Base-by-base conservation (phyloP, 2,797 vertebrate genomes). In the Trematomus bernacchii region DNA sequence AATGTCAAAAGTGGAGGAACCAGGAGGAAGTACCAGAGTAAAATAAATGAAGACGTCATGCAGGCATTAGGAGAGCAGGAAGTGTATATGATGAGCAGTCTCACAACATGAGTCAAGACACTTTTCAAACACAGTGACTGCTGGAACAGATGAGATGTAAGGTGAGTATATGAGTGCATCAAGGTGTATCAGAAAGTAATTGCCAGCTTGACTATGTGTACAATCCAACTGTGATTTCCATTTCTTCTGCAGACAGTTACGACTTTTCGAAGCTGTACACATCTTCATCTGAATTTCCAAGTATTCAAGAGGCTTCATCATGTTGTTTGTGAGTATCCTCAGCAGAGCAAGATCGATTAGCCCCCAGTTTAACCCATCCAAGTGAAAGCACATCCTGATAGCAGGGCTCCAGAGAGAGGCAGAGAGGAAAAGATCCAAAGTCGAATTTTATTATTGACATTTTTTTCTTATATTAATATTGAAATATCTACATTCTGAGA, bases 231-330 rank as follows among this genome's bases (percentile, higher is more conserved):
- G 44, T 68, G 64, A 70, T 80, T 85, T 79, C 73, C 60, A 69
- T 80, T 79, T 47, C 33, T 79, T 72, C 64, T 77, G 76, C 72
- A 83, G 66, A 77, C 27, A 60, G 72, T 67, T 67, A 70, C 48
- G 66, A 71, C 68, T 71, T 81, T 37, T 74, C 11, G 4, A 61
- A 77, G 73, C 83, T 80, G 62, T 50, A 42, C 66, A 46, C 65
- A 59, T 85, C 81, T 88, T 87, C 79, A 82, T 88, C 82, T 84
- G 77, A 88, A 88, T 85, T 84, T 87, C 46, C 48, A 46, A 87
- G 66, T 71, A 54, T 79, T 82, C 54, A 33, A 78, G 61, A 82
- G 73, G 73, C 71, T 57, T 88, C 77, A 85, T 78, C 68, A 71
- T 71, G 73, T 73, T 81, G 73, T 87, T 78, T 81, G 60, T 73